Conservation (phyloP, 2,113 vertebrate species). For the Steatornis caripensis region DNA sequence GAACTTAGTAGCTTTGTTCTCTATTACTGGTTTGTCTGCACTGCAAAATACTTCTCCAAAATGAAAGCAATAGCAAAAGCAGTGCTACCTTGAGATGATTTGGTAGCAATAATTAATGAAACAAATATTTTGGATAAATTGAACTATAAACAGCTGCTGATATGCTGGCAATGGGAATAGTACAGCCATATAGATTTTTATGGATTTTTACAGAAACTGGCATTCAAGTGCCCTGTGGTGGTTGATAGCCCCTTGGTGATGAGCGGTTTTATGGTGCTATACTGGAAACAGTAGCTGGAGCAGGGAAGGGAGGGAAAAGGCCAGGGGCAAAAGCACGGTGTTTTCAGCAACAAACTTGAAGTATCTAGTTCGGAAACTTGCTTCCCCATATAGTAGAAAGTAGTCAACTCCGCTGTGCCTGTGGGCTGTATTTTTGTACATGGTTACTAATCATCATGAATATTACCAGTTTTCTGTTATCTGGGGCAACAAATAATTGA, state of each 20-base stretch:
- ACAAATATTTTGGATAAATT: not conserved
- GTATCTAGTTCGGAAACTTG: not conserved
- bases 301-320: not conserved
- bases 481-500: not conserved
- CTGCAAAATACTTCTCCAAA: not conserved
- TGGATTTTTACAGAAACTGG: not conserved
- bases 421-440: not conserved
- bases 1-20: not conserved
- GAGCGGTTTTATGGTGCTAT: not conserved
- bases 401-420: not conserved
- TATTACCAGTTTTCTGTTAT: not conserved
- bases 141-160: not conserved
- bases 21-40: not conserved
- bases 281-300: not conserved
- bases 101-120: not conserved
- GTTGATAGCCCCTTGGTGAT: not conserved
- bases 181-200: not conserved
- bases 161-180: not conserved
- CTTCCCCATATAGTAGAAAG: not conserved
- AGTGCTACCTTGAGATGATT: not conserved
- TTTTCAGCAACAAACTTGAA: not conserved
- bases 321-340: not conserved
- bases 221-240: not conserved
- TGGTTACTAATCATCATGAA: not conserved
- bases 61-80: not conserved